Conservation (phyloP, 2,797 vertebrate species). For the Aulostomus chinensis region DNA sequence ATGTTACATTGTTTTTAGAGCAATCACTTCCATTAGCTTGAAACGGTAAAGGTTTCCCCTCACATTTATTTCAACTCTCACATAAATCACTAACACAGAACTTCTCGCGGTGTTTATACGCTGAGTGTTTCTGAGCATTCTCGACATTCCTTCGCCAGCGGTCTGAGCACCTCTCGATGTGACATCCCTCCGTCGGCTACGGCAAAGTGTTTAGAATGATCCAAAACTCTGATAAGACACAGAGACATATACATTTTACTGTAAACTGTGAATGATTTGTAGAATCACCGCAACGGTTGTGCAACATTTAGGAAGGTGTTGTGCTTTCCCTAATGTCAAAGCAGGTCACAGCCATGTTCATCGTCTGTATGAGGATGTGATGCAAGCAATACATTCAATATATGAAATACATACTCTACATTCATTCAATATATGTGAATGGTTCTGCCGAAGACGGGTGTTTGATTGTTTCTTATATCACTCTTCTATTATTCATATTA, state of each 20-base stretch:
- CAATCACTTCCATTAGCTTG: slow-evolving; percentile 3
- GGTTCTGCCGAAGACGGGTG: too few relatives aligned
- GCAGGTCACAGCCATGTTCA: slow-evolving; percentile 1
- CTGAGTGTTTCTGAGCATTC: slow-evolving; percentile 31
- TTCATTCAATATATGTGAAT: too few relatives aligned
- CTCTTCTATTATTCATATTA: too few relatives aligned
- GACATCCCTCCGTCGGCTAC: background rate
- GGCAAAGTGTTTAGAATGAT: background rate
- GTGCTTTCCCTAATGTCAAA: background rate
- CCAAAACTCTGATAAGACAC: slow-evolving; percentile 22
- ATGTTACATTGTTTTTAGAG: background rate
- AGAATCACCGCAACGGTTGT: background rate
- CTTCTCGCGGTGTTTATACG: slow-evolving; percentile 6
- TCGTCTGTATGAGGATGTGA: background rate
- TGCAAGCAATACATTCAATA: accelerated
- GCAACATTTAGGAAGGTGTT: background rate
- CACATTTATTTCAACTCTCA: slow-evolving; percentile 18
- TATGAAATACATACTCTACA: too few relatives aligned
- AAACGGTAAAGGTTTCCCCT: slow-evolving; percentile 4
- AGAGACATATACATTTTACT: background rate
- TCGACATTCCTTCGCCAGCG: slow-evolving; percentile 41
- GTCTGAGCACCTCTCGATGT: slow-evolving; percentile 13
- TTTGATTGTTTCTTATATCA: too few relatives aligned
- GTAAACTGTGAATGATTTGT: slow-evolving; percentile 11
- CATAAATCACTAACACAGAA: slow-evolving; percentile 19